Evolutionary conservation across 2,797 vertebrate species (phyloP).

Genomic region (Myotis findleyi): DNA sequence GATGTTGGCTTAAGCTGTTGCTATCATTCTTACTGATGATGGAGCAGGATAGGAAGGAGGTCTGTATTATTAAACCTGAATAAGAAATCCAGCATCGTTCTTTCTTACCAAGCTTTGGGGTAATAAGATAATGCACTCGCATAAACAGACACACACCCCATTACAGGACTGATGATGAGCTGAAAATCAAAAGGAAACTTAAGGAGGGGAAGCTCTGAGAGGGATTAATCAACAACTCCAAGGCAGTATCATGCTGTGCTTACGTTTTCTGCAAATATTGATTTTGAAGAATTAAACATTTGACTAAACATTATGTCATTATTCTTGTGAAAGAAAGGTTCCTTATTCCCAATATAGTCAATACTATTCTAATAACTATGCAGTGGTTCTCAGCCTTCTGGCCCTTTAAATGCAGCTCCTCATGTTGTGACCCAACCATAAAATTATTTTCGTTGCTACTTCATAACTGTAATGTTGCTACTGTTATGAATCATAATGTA

Average conservation of each 20-base stretch:
- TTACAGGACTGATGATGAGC: conserved; percentile 65
- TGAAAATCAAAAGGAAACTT: conserved; percentile 63
- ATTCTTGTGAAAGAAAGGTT: conserved; percentile 29
- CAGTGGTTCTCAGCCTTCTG: no score
- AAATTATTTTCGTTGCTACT: no score
- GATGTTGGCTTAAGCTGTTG: background rate
- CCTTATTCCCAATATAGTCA: background rate
- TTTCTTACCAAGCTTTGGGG: conserved; percentile 46
- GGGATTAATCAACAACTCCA: conserved; percentile 70
- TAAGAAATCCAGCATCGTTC: background rate
- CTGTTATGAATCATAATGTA: no score
- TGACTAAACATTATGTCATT: conserved; percentile 35
- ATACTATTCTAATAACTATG: background rate
- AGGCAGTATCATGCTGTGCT: conserved; percentile 71
- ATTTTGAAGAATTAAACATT: conserved; percentile 73
- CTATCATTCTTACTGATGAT: background rate
- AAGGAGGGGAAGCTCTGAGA: conserved; percentile 45
- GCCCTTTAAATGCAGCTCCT: no score
- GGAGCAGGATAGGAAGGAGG: background rate
- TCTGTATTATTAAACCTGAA: background rate
- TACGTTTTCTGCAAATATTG: conserved; percentile 72
- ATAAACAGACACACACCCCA: conserved; percentile 54
- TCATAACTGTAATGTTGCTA: no score
- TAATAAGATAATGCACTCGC: conserved; percentile 23
- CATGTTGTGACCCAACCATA: no score